Evolutionary conservation across 2,888 invertebrate genomes (phyloP).

Genomic region (Platycnemis pennipes): DNA sequence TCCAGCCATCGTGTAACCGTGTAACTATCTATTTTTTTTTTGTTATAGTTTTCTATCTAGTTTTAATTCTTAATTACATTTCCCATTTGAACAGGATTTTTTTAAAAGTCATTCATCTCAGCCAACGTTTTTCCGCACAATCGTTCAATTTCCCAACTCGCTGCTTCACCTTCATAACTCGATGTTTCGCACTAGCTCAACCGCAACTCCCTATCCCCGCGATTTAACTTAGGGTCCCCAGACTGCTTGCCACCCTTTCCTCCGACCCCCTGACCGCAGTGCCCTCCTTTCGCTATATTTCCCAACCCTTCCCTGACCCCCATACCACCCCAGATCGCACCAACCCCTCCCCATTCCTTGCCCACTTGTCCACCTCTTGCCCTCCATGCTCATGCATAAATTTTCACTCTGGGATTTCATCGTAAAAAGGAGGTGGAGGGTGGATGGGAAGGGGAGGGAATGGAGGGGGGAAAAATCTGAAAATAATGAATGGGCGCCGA

Average conservation of each 20-base stretch:
- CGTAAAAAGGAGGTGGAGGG: not conserved
- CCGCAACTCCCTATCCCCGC: not conserved
- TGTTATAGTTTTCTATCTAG: no score
- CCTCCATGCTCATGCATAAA: not conserved
- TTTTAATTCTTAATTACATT: no score
- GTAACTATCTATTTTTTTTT: no score
- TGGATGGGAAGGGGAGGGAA: not conserved
- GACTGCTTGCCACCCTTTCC: not conserved
- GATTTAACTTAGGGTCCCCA: not conserved
- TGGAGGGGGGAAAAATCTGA: not conserved
- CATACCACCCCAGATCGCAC: no score
- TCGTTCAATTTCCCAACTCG: no score
- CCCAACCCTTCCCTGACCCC: not conserved
- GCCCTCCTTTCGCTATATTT: not conserved
- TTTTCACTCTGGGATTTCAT: not conserved
- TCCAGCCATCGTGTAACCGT: no score
- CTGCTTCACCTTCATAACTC: no score
- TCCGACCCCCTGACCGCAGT: not conserved
- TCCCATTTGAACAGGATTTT: no score
- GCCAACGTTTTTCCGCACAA: no score
- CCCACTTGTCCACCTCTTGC: not conserved
- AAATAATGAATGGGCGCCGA: constrained; percentile 1
- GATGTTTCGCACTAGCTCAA: no score
- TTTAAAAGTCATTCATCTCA: no score
- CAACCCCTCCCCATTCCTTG: not conserved